Evolutionary conservation across 1,140 invertebrate species (phyloP), one percentile per base, ranked within the genome.

Genomic region (Pseudomyrmex flavicornis): DNA sequence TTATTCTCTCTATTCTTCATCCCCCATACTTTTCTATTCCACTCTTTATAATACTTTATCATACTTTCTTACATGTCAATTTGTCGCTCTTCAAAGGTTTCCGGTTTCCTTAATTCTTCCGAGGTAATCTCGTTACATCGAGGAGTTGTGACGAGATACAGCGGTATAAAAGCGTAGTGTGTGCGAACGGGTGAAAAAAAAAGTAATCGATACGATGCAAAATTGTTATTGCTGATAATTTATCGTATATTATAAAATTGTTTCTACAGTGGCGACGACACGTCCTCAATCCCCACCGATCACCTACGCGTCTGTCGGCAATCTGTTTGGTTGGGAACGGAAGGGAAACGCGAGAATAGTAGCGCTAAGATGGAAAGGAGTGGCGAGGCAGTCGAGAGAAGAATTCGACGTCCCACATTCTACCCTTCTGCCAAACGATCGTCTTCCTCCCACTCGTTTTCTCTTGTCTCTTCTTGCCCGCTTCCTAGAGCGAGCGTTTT

Each of bases 351-450:
- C 80, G 73, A 84, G 35, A 70, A 58, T 20, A 65, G 56, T 50
- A 15, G 63, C 35, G 46, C 17, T 48, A 20, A 56, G 5, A 58
- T 44, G 68, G 20, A 15, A 58, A 63, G 63, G 26, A 56, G 17
- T n/a, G 48, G 69, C 52, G 54, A 13, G 54, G 63, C 56, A 85
- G 84, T 91, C 85, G 35, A 35, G 83, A 86, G 82, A 80, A 90
- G 84, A 89, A 89, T 91, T 92, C 88, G 91, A 91, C 84, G 91
- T 91, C 88, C 87, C 85, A 91, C 85, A 90, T 91, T 91, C 83
- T 83, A 76, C 76, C 58, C 65, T 54, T 83, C 52, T 65, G 63
- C 46, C 73, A 84, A 35, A 5, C 5, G 7, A 35, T 35, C 35
- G 56, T 86, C 9, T 52, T 52, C 50, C 50, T 13, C 50, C 12